Conservation (phyloP, 2,113 vertebrate species). For the Puffinus mauretanicus region DNA sequence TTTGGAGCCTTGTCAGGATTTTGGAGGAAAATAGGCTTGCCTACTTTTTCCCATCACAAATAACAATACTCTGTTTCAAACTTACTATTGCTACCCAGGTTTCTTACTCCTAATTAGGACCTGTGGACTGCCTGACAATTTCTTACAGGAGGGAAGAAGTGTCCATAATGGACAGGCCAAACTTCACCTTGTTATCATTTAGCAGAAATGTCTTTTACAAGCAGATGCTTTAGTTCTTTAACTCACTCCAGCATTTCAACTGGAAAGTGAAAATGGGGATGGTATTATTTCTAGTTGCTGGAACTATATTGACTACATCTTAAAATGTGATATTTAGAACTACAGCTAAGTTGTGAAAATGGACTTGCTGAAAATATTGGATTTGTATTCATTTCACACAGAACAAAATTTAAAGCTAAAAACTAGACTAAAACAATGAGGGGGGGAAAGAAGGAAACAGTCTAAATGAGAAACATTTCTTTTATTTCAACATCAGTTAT, state of each 20-base stretch:
- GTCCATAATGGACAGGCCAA: neutral
- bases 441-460: neutral
- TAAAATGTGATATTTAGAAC: neutral
- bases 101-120: neutral
- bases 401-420: neutral
- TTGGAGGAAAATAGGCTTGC: neutral
- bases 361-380: neutral
- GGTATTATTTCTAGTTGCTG: neutral
- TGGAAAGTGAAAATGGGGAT: neutral
- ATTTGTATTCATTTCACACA: neutral
- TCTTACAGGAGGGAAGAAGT: neutral
- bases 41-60: neutral
- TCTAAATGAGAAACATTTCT: neutral
- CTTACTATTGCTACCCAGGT: neutral
- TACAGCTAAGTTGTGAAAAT: neutral
- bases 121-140: neutral
- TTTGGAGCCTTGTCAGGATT: neutral
- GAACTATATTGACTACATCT: neutral
- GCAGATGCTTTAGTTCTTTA: neutral
- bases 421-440: neutral
- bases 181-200: neutral
- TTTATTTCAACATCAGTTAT: neutral
- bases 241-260: fast-evolving
- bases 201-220: neutral
- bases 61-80: neutral